Conservation (phyloP, 2,113 vertebrate genomes). For the Ploceus nigricollis region DNA sequence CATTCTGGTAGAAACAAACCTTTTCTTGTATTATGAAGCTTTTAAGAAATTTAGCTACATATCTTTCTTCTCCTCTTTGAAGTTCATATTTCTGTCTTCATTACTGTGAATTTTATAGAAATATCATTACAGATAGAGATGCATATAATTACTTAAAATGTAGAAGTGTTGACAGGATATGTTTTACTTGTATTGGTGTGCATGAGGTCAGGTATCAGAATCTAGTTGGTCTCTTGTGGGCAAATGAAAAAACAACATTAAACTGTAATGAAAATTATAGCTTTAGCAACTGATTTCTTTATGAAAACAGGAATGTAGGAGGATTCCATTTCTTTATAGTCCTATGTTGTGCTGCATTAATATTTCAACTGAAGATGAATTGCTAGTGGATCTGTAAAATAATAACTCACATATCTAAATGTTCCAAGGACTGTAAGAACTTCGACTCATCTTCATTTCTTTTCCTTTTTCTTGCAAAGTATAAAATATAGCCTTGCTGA, state of each 20-base stretch:
- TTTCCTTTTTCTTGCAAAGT: background rate
- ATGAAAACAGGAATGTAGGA: background rate
- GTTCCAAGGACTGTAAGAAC: background rate
- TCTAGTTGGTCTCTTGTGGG: background rate
- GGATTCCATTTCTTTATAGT: background rate
- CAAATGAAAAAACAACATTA: background rate
- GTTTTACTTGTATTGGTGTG: background rate
- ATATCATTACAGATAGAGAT: background rate
- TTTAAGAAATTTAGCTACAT: background rate
- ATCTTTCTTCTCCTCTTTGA: background rate
- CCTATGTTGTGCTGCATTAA: background rate
- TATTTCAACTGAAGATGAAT: background rate
- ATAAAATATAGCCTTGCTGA: background rate
- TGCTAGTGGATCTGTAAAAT: background rate
- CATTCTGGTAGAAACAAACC: background rate
- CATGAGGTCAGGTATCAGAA: background rate
- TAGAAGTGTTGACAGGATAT: background rate
- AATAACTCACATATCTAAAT: background rate
- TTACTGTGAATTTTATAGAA: background rate
- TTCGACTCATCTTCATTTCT: background rate
- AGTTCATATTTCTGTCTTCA: background rate
- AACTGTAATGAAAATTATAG: background rate
- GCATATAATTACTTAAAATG: background rate
- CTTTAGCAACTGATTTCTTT: background rate
- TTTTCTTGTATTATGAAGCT: background rate